Conservation (phyloP, 2,113 vertebrate species). For the Sebastes fasciatus region DNA sequence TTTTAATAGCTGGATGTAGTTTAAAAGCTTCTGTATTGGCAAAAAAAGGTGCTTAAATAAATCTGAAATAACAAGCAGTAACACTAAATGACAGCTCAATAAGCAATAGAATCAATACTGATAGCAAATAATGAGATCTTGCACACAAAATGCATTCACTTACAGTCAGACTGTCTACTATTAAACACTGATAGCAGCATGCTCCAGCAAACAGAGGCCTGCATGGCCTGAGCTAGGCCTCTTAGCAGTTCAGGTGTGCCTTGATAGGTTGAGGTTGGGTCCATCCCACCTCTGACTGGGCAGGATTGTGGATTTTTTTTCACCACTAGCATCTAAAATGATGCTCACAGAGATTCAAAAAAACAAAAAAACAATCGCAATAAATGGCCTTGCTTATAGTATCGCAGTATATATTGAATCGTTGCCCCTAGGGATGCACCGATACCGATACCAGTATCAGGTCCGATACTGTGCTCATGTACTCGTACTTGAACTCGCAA, state of each 20-base stretch:
- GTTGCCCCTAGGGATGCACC: too few relatives aligned
- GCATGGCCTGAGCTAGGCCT: neutral
- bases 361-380: too few relatives aligned
- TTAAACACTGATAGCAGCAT: neutral
- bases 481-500: too few relatives aligned
- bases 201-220: neutral
- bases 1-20: neutral
- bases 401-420: too few relatives aligned
- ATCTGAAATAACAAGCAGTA: neutral
- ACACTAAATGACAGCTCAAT: neutral
- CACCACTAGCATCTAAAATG: too few relatives aligned
- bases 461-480: too few relatives aligned
- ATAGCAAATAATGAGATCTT: neutral
- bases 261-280: neutral
- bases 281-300: neutral
- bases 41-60: neutral
- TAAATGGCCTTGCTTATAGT: too few relatives aligned
- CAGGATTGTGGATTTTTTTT: neutral
- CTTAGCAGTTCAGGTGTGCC: slow-evolving; percentile 8
- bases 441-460: too few relatives aligned
- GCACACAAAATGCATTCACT: neutral
- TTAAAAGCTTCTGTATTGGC: neutral
- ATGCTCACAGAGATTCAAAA: too few relatives aligned
- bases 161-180: neutral
- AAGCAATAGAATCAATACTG: neutral